Conservation (phyloP, 2,888 invertebrate genomes). For the Drosophila barbarae region DNA sequence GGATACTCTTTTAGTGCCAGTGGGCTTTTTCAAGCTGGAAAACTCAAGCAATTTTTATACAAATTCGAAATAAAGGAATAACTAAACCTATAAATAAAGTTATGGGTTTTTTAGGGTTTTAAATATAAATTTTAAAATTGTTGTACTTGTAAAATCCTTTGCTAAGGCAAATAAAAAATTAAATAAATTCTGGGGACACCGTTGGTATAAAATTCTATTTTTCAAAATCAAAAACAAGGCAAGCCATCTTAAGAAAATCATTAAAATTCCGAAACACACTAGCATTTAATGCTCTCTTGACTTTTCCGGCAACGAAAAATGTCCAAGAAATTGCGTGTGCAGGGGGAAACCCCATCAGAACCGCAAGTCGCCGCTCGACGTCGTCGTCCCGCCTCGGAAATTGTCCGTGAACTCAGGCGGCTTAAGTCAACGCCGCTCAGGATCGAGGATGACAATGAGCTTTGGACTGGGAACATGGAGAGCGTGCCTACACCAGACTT, state of each 20-base stretch:
- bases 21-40: background rate
- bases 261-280: background rate
- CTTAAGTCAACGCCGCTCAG: slow-evolving; percentile 16
- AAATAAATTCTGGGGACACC: slow-evolving; percentile 1
- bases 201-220: slow-evolving; percentile 23
- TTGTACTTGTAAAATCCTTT: background rate
- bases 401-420: slow-evolving; percentile 45
- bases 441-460: slow-evolving; percentile 30
- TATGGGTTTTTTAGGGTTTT: background rate
- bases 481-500: background rate
- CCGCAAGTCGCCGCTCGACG: background rate
- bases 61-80: background rate
- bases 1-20: background rate
- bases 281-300: background rate
- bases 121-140: background rate
- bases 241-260: background rate
- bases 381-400: slow-evolving; percentile 50
- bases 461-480: background rate
- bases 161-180: slow-evolving; percentile 41
- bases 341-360: background rate
- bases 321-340: background rate
- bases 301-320: background rate
- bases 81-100: background rate
- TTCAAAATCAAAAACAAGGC: background rate
- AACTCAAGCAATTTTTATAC: background rate